Conservation (phyloP, 2,888 invertebrate genomes). For the Pseudanteris insignis region DNA sequence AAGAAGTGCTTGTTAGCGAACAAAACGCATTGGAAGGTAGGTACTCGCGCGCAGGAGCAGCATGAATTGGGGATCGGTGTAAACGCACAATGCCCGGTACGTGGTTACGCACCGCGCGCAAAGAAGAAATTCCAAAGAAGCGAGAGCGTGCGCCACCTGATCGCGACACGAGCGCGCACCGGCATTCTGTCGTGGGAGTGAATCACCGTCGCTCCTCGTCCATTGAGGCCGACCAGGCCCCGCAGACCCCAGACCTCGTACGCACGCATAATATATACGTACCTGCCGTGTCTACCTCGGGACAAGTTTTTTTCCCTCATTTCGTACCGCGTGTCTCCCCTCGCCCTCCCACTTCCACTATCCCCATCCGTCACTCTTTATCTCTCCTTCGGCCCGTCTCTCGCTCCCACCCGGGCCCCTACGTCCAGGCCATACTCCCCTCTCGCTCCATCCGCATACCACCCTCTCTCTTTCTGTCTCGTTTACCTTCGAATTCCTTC, state of each 20-base stretch:
- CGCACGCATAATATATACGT: slow-evolving; percentile 33
- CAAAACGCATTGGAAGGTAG: slow-evolving; percentile 13
- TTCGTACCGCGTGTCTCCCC: slow-evolving; percentile 10
- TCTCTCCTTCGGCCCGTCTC: slow-evolving; percentile 3
- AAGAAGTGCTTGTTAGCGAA: slow-evolving; percentile 32
- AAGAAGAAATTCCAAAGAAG: slow-evolving; percentile 16
- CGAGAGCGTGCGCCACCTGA: slow-evolving; percentile 35
- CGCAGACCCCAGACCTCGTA: slow-evolving; percentile 15
- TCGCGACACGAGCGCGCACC: slow-evolving; percentile 31
- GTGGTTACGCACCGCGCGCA: slow-evolving; percentile 21
- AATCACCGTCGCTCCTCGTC: slow-evolving; percentile 36
- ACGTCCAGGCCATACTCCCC: too few relatives aligned
- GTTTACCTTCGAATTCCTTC: slow-evolving; percentile 44
- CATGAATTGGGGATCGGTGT: slow-evolving; percentile 15
- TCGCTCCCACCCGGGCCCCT: too few relatives aligned
- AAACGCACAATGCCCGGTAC: slow-evolving; percentile 27
- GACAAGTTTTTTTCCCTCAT: slow-evolving; percentile 38
- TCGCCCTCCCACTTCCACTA: slow-evolving; percentile 29
- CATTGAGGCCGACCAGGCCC: slow-evolving; percentile 32
- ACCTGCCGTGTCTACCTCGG: slow-evolving; percentile 39
- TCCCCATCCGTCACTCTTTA: background rate
- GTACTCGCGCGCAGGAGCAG: slow-evolving; percentile 6
- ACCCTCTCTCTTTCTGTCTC: slow-evolving; percentile 1
- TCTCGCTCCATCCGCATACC: too few relatives aligned
- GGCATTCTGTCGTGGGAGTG: slow-evolving; percentile 34